These are phyloP conservation scores for Oryzias dopingdopingensis DNA, from an alignment of 2,797 vertebrate species.

Conservation along the genomic window DNA sequence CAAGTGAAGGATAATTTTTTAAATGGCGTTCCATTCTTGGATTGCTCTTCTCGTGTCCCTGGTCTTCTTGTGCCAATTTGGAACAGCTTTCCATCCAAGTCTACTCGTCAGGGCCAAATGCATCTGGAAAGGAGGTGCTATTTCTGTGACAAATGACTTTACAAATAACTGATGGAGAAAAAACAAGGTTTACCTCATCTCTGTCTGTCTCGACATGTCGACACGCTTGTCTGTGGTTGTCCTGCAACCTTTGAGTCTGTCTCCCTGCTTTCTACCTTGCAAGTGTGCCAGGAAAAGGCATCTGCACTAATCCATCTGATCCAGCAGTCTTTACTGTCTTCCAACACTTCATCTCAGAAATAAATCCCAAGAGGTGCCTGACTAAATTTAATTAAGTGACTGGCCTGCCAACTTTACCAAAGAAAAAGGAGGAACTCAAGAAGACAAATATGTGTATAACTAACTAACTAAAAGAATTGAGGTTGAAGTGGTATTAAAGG, in stretches of 20 bases:
- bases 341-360: slow-evolving; percentile 52
- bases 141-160: slow-evolving; percentile 45
- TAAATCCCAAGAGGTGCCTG: slow-evolving; percentile 41
- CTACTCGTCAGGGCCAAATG: slow-evolving; percentile 25
- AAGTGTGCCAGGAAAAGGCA: slow-evolving; percentile 16
- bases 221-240: slow-evolving; percentile 14
- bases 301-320: slow-evolving; percentile 47
- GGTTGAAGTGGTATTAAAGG: slow-evolving; percentile 12
- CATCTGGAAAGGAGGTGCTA: slow-evolving; percentile 40
- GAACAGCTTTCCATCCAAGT: slow-evolving; percentile 26
- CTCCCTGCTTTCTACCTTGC: slow-evolving; percentile 20
- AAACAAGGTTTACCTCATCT: slow-evolving; percentile 39
- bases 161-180: slow-evolving; percentile 44
- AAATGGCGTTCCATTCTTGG: slow-evolving; percentile 16
- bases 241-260: slow-evolving; percentile 22
- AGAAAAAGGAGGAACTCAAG: slow-evolving; percentile 22
- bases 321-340: slow-evolving; percentile 45
- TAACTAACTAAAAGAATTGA: slow-evolving; percentile 30
- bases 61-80: slow-evolving; percentile 27
- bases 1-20: background rate
- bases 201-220: slow-evolving; percentile 16
- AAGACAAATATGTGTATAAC: slow-evolving; percentile 39
- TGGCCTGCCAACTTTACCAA: slow-evolving; percentile 51
- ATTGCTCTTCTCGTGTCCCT: slow-evolving; percentile 12
- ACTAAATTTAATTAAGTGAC: slow-evolving; percentile 59